phyloP scores from a whole-genome alignment of 2,797 vertebrate genomes.

The Protonibea diacanthus region DNA sequence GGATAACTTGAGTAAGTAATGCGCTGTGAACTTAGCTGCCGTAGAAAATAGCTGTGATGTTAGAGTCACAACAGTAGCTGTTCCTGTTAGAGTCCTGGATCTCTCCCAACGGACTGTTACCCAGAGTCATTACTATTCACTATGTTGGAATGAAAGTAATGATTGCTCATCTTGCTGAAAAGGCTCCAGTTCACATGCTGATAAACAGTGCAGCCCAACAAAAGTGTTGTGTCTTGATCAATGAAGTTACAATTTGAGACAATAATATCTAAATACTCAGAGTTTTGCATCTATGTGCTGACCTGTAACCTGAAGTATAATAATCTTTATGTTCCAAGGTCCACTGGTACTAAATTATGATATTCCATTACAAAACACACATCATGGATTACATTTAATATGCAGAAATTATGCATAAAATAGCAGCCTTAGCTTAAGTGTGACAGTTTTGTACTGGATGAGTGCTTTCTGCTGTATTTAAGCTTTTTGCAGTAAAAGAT shows the following conservation, averaged over 20 bases:
- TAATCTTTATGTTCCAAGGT: neutral
- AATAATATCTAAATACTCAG: neutral
- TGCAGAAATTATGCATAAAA: neutral
- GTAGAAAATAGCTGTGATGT: constrained; percentile 56
- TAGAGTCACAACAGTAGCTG: constrained; percentile 34
- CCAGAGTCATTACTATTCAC: neutral
- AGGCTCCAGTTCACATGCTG: neutral
- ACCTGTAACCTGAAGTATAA: neutral
- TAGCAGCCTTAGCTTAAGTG: neutral
- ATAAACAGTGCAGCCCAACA: neutral
- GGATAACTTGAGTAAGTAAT: constrained; percentile 92
- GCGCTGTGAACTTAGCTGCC: constrained; percentile 18
- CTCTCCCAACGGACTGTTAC: neutral
- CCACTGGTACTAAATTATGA: neutral
- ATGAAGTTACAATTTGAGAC: neutral
- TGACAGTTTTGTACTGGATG: neutral
- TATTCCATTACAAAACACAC: neutral
- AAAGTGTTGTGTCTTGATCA: constrained; percentile 8
- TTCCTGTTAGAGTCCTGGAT: constrained; percentile 33
- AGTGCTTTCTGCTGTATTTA: constrained; percentile 1
- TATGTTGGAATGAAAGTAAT: neutral
- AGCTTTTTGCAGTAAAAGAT: neutral
- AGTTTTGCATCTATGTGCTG: neutral
- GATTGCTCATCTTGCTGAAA: constrained; percentile 3
- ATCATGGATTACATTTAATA: constrained; percentile 3